Evolutionary conservation across 2,113 vertebrate species (phyloP).

Genomic region (Grammomys surdaster): DNA sequence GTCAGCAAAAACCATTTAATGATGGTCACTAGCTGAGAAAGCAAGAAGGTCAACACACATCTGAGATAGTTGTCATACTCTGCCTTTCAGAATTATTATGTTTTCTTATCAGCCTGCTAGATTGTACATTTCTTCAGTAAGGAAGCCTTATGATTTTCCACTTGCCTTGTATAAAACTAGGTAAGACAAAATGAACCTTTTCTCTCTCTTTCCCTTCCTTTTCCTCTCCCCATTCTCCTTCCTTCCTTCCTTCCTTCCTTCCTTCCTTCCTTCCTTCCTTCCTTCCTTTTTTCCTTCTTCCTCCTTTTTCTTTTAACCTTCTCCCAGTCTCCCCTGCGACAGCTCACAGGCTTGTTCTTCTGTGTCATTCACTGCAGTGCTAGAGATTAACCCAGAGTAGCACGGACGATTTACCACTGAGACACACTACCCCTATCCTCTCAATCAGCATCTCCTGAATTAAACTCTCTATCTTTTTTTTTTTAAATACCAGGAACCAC

Average conservation of each 20-base stretch:
- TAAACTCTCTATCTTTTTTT: constrained; percentile 38
- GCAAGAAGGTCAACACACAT: constrained; percentile 39
- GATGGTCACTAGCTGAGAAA: constrained; percentile 57
- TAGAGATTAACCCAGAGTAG: background rate
- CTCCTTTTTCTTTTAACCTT: no score
- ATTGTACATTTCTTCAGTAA: background rate
- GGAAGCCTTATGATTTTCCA: background rate
- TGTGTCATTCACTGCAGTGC: background rate
- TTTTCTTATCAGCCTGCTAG: background rate
- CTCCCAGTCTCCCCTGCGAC: no score
- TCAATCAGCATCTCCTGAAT: constrained; percentile 36
- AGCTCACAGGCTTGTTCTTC: background rate
- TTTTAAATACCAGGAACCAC: background rate
- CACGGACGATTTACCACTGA: background rate
- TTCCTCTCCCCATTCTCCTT: background rate
- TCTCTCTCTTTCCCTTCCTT: background rate
- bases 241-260: no score
- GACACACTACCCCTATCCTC: background rate
- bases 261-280: no score
- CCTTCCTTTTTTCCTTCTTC: no score
- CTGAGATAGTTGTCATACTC: constrained; percentile 51
- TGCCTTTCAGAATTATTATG: constrained; percentile 53
- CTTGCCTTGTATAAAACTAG: background rate
- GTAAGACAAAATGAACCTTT: background rate
- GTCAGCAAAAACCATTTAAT: constrained; percentile 59